These are phyloP conservation scores for Drosophila mayaguana DNA, from an alignment of 2,888 invertebrate genomes.

Conservation along the genomic window DNA sequence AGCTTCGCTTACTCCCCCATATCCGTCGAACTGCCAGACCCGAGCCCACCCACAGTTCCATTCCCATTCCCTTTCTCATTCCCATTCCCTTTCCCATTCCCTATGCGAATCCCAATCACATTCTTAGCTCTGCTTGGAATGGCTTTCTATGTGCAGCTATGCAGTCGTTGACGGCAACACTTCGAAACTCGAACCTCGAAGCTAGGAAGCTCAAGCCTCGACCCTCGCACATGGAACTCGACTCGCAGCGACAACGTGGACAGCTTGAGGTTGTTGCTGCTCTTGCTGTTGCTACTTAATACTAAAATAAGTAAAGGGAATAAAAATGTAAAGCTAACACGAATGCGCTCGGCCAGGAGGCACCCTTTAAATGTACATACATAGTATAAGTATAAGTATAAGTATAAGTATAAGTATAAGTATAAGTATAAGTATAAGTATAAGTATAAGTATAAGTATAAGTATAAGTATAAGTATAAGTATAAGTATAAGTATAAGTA, in stretches of 20 bases:
- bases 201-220: not conserved
- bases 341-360: slow-evolving; percentile 5
- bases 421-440: not conserved
- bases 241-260: slow-evolving; percentile 36
- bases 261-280: slow-evolving; percentile 52
- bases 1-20: slow-evolving; percentile 2
- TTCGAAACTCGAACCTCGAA: slow-evolving; percentile 20
- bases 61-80: not conserved
- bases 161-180: slow-evolving; percentile 42
- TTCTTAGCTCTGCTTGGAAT: slow-evolving; percentile 25
- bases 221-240: slow-evolving; percentile 13
- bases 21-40: slow-evolving; percentile 15
- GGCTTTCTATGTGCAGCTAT: slow-evolving; percentile 17
- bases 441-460: not conserved
- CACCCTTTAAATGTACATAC: not conserved
- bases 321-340: slow-evolving; percentile 1
- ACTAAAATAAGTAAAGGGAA: slow-evolving; percentile 9
- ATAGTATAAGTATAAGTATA: not conserved
- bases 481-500: not conserved
- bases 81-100: not conserved
- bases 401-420: not conserved
- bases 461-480: not conserved
- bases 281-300: slow-evolving; percentile 2
- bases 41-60: not conserved
- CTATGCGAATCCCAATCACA: not conserved